These are phyloP conservation scores for Formica aserva DNA, from an alignment of 2,888 invertebrate genomes.

Conservation along the genomic window DNA sequence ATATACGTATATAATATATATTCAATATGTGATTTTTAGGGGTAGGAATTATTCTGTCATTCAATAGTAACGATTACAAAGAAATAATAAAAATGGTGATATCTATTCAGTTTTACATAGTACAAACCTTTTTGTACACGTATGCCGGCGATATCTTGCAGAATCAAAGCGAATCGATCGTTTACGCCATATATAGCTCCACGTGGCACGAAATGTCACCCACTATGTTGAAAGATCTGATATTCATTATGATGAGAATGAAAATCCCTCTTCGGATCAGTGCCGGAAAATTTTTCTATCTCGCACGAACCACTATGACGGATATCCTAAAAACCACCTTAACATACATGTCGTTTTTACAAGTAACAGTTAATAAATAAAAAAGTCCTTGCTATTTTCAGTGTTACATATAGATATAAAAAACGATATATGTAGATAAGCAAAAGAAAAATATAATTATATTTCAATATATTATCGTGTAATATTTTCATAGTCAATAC, in stretches of 20 bases:
- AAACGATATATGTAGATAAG: background rate
- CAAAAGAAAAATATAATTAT: constrained; percentile 19
- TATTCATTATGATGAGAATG: constrained; percentile 61
- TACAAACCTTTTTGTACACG: constrained; percentile 27
- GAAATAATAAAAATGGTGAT: constrained; percentile 30
- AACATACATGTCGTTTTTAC: constrained; percentile 48
- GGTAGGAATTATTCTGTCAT: background rate
- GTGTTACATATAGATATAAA: background rate
- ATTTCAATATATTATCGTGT: background rate
- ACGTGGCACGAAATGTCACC: constrained; percentile 27
- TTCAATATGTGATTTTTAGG: constrained; percentile 12
- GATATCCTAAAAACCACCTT: constrained; percentile 58
- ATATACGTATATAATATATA: constrained; percentile 8
- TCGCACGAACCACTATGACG: constrained; percentile 60
- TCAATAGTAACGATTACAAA: constrained; percentile 20
- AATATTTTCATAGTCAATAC: background rate
- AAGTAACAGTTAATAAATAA: constrained; percentile 3
- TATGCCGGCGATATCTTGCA: constrained; percentile 29
- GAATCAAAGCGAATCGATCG: constrained; percentile 9
- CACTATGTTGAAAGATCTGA: constrained; percentile 27
- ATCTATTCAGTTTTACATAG: constrained; percentile 1
- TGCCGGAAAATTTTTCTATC: constrained; percentile 64
- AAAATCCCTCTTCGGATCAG: constrained; percentile 54
- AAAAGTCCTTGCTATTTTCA: background rate
- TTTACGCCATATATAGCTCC: background rate